Evolutionary conservation across 2,797 vertebrate species (phyloP).

Genomic region (Eulemur rubriventer): DNA sequence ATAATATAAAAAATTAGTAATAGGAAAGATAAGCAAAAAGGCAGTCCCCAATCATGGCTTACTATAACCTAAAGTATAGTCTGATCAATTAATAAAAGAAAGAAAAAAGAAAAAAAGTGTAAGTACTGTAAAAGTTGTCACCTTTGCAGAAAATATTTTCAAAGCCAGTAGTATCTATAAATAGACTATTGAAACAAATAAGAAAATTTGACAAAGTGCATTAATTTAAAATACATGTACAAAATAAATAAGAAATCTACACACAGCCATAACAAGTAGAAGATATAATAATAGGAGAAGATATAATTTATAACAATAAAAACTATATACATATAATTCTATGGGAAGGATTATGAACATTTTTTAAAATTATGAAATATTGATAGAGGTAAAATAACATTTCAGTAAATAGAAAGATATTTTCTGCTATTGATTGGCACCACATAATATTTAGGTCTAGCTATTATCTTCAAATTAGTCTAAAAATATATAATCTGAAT

Average conservation of each 20-base stretch:
- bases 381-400: not conserved
- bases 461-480: not conserved
- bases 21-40: not conserved
- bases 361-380: not conserved
- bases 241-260: not conserved
- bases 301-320: not conserved
- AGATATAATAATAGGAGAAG: not conserved
- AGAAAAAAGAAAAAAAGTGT: not conserved
- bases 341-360: not conserved
- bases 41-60: not conserved
- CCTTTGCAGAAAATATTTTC: not conserved
- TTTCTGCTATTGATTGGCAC: not conserved
- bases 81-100: not conserved
- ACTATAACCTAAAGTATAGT: not conserved
- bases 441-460: not conserved
- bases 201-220: not conserved
- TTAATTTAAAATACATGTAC: not conserved
- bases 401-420: not conserved
- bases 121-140: not conserved
- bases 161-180: not conserved
- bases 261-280: not conserved
- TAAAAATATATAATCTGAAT: not conserved
- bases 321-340: not conserved
- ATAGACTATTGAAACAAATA: not conserved
- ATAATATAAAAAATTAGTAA: not conserved